Percentiles rank a stretch among this genome's conserved stretches.
These are phyloP conservation scores for Thyatira batis DNA, from an alignment of 2,888 invertebrate genomes.

Conservation along the genomic window DNA sequence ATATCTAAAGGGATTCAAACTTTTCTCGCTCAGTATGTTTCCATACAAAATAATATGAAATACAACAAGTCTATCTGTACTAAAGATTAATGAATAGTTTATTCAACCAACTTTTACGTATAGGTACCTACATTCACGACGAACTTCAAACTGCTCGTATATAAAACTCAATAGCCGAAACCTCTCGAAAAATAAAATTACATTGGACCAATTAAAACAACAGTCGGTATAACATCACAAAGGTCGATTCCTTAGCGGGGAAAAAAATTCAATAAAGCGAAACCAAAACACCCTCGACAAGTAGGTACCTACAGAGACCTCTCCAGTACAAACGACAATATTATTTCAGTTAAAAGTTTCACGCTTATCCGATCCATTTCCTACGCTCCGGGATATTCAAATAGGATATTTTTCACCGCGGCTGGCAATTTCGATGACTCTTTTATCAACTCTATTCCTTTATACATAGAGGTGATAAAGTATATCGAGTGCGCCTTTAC, in stretches of 20 bases:
- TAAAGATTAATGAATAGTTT: neutral
- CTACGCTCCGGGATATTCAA: slow-evolving; percentile 59
- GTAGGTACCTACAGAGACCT: slow-evolving; percentile 32
- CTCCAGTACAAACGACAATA: slow-evolving; percentile 60
- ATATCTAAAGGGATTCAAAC: neutral
- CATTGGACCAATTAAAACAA: too few species aligned
- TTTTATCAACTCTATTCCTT: slow-evolving; percentile 49
- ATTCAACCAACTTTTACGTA: too few species aligned
- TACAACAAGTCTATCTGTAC: too few species aligned
- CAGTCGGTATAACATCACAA: neutral
- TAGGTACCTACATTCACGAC: too few species aligned
- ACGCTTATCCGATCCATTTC: slow-evolving; percentile 65
- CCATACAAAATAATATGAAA: too few species aligned
- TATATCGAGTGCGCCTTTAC: slow-evolving; percentile 14
- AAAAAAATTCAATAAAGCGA: slow-evolving; percentile 18
- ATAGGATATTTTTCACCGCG: slow-evolving; percentile 61
- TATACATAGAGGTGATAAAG: slow-evolving; percentile 45
- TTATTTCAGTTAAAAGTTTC: slow-evolving; percentile 72
- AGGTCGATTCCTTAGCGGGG: neutral
- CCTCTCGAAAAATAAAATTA: neutral
- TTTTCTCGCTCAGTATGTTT: too few species aligned
- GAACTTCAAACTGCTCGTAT: too few species aligned
- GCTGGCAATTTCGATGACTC: slow-evolving; percentile 42
- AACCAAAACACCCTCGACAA: slow-evolving; percentile 24
- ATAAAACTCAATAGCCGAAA: too few species aligned